These are phyloP conservation scores for Hololepta plana DNA, from an alignment of 2,888 invertebrate species.

Conservation along the genomic window DNA sequence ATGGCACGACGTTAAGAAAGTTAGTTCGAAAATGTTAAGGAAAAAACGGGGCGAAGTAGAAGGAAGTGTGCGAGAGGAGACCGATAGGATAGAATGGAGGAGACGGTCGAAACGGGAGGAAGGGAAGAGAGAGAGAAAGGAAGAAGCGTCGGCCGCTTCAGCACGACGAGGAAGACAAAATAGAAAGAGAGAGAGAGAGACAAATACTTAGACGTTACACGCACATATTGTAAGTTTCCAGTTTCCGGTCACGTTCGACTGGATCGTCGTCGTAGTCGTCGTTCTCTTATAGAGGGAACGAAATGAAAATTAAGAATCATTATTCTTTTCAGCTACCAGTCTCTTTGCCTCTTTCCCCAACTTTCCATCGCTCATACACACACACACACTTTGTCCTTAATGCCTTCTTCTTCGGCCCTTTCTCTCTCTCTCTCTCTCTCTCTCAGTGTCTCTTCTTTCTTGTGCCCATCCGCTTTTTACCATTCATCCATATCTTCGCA, in stretches of 20 bases:
- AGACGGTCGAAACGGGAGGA: neutral
- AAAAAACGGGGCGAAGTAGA: no score
- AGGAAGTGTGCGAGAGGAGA: no score
- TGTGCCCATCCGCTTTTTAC: no score
- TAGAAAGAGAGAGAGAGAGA: conserved; percentile 3
- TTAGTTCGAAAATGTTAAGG: no score
- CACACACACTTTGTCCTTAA: no score
- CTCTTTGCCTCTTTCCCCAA: conserved; percentile 27
- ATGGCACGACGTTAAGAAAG: conserved; percentile 25
- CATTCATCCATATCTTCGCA: no score
- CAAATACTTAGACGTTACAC: conserved; percentile 2
- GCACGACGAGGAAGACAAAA: neutral
- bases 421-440: conserved; percentile 2
- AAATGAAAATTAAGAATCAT: conserved; percentile 32
- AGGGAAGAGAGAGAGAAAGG: conserved; percentile 4
- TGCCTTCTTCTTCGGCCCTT: conserved; percentile 20
- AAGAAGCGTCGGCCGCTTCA: conserved; percentile 3
- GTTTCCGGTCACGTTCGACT: conserved; percentile 29
- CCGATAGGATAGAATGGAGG: neutral
- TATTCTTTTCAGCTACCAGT: conserved; percentile 32
- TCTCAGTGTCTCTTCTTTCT: no score
- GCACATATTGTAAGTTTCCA: conserved; percentile 23
- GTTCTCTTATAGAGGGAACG: conserved; percentile 26
- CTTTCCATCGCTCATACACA: no score
- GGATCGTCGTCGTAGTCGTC: no score